Evolutionary conservation across 2,113 vertebrate genomes (phyloP).

Genomic region (Malurus cyaneus): DNA sequence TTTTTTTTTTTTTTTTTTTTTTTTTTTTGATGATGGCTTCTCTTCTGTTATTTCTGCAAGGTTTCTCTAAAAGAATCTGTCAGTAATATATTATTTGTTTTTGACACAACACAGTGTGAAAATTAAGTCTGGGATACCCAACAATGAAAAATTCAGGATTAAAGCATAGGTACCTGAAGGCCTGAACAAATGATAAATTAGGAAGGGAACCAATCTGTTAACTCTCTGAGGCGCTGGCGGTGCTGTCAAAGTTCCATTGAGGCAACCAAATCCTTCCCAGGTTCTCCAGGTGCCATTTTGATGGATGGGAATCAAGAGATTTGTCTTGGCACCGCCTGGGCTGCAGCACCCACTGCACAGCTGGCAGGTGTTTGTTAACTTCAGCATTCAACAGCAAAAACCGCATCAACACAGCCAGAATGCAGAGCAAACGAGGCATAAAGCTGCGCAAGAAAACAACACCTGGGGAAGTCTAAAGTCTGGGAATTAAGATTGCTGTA

Average conservation of each 20-base stretch:
- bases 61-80: no score
- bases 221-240: constrained; percentile 5
- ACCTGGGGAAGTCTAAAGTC: not conserved
- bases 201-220: constrained; percentile 20
- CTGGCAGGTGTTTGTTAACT: not conserved
- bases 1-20: no score
- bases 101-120: not conserved
- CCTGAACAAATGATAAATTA: constrained; percentile 51
- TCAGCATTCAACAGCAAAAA: not conserved
- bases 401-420: not conserved
- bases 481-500: not conserved
- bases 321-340: not conserved
- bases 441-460: not conserved
- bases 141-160: not conserved
- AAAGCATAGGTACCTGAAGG: not conserved
- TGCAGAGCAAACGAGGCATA: not conserved
- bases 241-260: constrained; percentile 45
- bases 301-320: constrained; percentile 15
- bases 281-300: constrained; percentile 45
- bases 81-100: no score
- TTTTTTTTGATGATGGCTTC: no score
- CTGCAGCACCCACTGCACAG: not conserved
- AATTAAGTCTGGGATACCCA: not conserved
- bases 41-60: not conserved
- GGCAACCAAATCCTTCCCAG: not conserved